Conservation (phyloP, 2,113 vertebrate genomes). For the Microtus ochrogaster region DNA sequence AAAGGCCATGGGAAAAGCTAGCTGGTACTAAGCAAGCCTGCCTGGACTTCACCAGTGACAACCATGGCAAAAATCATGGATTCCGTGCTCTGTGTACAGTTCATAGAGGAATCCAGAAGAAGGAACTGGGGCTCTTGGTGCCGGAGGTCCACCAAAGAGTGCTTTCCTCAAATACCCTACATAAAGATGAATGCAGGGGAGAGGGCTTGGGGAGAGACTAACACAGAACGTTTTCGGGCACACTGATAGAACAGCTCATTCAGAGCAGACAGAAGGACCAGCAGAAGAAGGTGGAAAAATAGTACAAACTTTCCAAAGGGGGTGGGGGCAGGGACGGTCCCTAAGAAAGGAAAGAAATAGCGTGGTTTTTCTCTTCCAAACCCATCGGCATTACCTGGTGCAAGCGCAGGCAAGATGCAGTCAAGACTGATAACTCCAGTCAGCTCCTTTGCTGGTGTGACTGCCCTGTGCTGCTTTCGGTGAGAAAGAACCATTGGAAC, state of each 20-base stretch:
- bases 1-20: neutral
- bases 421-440: too few species aligned
- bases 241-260: too few species aligned
- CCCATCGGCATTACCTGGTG: neutral
- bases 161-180: too few species aligned
- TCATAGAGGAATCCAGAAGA: neutral
- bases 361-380: neutral
- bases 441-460: neutral
- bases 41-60: neutral
- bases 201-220: neutral
- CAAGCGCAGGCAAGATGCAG: neutral
- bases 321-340: too few species aligned
- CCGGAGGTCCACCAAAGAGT: neutral
- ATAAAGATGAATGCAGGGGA: neutral
- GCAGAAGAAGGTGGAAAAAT: neutral
- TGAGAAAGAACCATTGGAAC: too few species aligned
- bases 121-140: neutral
- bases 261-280: neutral
- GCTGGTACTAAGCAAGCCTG: neutral
- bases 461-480: neutral
- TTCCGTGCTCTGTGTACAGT: neutral
- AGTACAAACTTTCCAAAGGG: neutral
- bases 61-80: neutral
- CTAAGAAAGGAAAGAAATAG: neutral
- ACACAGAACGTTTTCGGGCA: neutral